Percentiles rank a stretch among this genome's conserved stretches.
phyloP scores from a whole-genome alignment of 2,797 vertebrate species.

The Spinus pinus region DNA sequence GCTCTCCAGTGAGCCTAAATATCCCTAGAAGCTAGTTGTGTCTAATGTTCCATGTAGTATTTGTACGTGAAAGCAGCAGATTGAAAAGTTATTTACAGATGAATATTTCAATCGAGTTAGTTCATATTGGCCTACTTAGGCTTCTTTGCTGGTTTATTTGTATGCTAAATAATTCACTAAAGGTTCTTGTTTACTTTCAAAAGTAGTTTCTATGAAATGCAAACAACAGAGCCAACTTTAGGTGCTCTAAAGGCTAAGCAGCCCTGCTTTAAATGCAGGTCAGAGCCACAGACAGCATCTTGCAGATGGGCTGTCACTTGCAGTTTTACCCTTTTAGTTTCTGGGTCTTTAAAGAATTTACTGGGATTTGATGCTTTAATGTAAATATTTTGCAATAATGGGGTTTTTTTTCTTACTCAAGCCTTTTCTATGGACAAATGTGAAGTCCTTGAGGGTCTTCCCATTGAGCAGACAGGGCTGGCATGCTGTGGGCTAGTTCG shows the following conservation, averaged over 20 bases:
- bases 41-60: conserved; percentile 95
- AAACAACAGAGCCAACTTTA: conserved; percentile 75
- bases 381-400: not conserved
- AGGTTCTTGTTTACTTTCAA: conserved; percentile 78
- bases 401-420: conserved; percentile 28
- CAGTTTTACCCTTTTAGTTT: conserved; percentile 25
- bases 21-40: conserved; percentile 85
- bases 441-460: not conserved
- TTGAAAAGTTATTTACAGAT: conserved; percentile 94
- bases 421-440: not conserved
- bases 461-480: not conserved
- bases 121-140: conserved; percentile 78
- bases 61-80: conserved; percentile 91
- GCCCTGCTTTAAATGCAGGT: conserved; percentile 72
- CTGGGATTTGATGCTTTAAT: conserved; percentile 28
- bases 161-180: conserved; percentile 84
- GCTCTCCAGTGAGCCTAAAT: conserved; percentile 89
- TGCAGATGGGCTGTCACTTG: conserved; percentile 49
- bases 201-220: conserved; percentile 77
- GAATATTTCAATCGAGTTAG: conserved; percentile 81
- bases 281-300: conserved; percentile 50
- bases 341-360: conserved; percentile 11
- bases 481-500: not conserved
- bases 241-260: conserved; percentile 71
- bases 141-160: conserved; percentile 76